Conservation (phyloP, 2,797 vertebrate species). For the Danionella dracula region DNA sequence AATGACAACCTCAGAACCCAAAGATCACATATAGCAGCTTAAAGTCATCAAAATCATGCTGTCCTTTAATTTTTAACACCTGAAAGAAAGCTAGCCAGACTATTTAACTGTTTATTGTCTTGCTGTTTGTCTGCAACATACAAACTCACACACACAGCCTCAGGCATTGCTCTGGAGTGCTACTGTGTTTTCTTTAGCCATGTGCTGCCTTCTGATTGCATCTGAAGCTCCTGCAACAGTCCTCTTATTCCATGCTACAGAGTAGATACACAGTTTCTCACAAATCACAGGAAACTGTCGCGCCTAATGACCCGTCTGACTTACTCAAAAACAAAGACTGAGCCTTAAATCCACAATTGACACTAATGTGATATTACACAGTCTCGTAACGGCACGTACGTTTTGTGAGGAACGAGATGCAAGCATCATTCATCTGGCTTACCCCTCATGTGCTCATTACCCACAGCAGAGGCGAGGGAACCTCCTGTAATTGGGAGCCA, state of each 20-base stretch:
- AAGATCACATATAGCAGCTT: too few species aligned
- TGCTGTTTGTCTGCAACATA: background rate
- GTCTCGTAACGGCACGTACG: background rate
- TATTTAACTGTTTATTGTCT: background rate
- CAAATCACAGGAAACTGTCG: conserved; percentile 51
- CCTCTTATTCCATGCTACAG: conserved; percentile 19
- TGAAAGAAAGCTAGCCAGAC: background rate
- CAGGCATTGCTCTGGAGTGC: conserved; percentile 13
- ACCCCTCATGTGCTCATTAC: conserved; percentile 1
- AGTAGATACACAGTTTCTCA: conserved; percentile 20
- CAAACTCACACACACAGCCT: background rate
- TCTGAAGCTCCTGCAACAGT: conserved; percentile 6
- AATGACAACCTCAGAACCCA: too few species aligned
- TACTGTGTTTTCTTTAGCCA: conserved; percentile 2
- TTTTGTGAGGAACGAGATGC: background rate
- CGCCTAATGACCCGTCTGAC: conserved; percentile 41
- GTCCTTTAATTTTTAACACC: too few species aligned
- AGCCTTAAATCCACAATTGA: conserved; percentile 12
- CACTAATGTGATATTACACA: background rate
- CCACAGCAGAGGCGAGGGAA: background rate
- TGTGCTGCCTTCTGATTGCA: conserved; percentile 16
- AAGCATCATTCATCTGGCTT: background rate
- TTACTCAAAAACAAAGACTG: conserved; percentile 35
- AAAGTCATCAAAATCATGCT: too few species aligned
- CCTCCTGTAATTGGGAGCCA: conserved; percentile 12